Evolutionary conservation across 2,113 vertebrate species (phyloP), one percentile per base, ranked within the genome.

Genomic region (Lycocorax pyrrhopterus): DNA sequence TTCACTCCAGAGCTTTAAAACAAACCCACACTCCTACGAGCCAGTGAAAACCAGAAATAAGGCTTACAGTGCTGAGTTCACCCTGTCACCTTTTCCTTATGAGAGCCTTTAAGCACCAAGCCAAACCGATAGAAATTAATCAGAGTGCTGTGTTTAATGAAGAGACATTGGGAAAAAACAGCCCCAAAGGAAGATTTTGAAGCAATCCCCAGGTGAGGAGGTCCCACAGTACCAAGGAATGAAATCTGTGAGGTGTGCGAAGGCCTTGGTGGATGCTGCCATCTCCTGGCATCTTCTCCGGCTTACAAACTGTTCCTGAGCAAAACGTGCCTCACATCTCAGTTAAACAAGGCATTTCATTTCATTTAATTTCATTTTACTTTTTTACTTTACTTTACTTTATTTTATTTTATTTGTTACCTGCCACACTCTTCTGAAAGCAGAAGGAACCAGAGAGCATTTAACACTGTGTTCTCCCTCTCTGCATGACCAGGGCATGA

Each of bases 241-340:
- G 13, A 74, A 55, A 39, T 15, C 7, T 19, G 27, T 11, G 19
- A 69, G 27, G 12, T 13, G 11, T 7, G 13, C 20, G 37, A 74
- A 82, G 84, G 46, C 30, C 46, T 95, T 73, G 49, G 92, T 84
- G 47, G 73, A 84, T 92, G 76, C 96, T 97, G 97, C 96, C 97
- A 97, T 89, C 96, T 97, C 63, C 94, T 95, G 96, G 96, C 76
- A 59, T 56, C 10, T 69, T 55, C 51, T 77, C 55, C 0, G 0
- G 26, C 55, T 81, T 84, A 73, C 89, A 91, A 67, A 84, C 20
- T 27, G 39, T 5, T 77, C 35, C 82, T 43, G 32, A 76, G 71
- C 30, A 56, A 75, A 80, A 84, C 25, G 14, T 13, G 59, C 41
- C 32, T 37, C 18, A 23, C 22, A 47, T 19, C 52, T 63, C 52